Evolutionary conservation across 2,113 vertebrate species (phyloP), one percentile per base, ranked within the genome.

Genomic region (Callorhinus ursinus): DNA sequence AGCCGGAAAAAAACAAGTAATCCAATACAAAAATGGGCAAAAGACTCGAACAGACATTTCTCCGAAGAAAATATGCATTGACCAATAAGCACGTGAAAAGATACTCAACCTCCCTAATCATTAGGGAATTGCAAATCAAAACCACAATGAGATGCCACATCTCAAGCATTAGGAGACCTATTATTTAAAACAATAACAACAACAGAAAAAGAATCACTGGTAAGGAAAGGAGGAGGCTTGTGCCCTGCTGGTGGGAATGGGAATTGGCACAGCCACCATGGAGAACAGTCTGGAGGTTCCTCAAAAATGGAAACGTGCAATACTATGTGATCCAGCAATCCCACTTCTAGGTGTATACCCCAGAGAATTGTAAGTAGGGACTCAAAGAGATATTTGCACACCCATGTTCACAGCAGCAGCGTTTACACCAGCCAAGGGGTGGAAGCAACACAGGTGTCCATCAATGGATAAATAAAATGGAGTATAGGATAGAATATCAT

Each of bases 371-470:
- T 74, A 24, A 65, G 19, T 1, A 11, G 51, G 42, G 19, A 22
- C 26, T 10, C 55, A 57, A 18, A 12, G 4, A 21, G 28, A n/a
- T 10, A 2, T 10, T 42, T 11, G 13, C 5, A 9, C 18, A 5
- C 0, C 5, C 15, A 0, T 0, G 14, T 59, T 21, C 21, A 11
- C 3, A 33, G 18, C 31, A 4, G 6, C 5, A 0, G 1, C 6
- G 5, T 0, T 31, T 71, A 12, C 71, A 18, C 4, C 4, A 7
- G 14, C 57, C 84, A 10, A 28, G 59, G 13, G 22, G 12, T 1
- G 11, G 57, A 15, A 74, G 59, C 12, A 11, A 7, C 1, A 5
- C 61, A 2, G 1, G 16, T 3, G 22, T 36, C 49, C 28, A 1
- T 4, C 12, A 0, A 5, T 0, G 4, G 22, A 12, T 63, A 15